Base-by-base conservation (phyloP, 2,113 vertebrate genomes). In the Beaufortia kweichowensis region DNA sequence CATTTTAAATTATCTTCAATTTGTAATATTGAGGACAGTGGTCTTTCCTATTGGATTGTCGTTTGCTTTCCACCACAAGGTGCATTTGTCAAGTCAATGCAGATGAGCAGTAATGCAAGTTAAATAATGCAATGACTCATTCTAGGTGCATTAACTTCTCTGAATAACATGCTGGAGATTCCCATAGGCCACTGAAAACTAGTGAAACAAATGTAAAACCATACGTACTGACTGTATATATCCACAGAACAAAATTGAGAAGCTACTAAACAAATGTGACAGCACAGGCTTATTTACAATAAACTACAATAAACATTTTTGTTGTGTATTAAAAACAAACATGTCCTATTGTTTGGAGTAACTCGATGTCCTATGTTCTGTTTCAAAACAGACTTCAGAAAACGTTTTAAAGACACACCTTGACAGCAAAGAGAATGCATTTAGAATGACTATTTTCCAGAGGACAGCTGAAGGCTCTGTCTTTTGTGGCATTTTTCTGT, bases 71-170 rank as follows among this genome's bases (percentile, higher is more conserved):
- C 39, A 46, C 56, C 70, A 46, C 68, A 57, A 57, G 35, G 24
- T 46, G 57, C 15, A 46, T 73, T 73, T 73, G 70, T 46, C 70
- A 73, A 61, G 57, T 61, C 61, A 29, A 61, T 39, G 61, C 53
- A 71, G 57, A 59, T 46, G 62, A 68, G 53, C 60, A 56, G 53
- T 43, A 71, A 19, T 50, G 48, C 48, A 21, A 7, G 33, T 48
- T 35, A 67, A 23, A 57, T 46, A 78, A 69, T n/a, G 57, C 65
- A 70, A 64, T 65, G 41, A 71, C 46, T 63, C 28, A 61, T 71
- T 78, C 33, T 53, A 63, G 48, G 31, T 70, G 61, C 60, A 61
- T 78, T 70, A 71, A 71, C 76, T 71, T 39, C 11, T 61, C 39
- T 61, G 70, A 73, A 61, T 62, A 64, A 33, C 53, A 63, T 72